Conservation (phyloP, 2,888 invertebrate genomes). For the Antheraea assamensis region DNA sequence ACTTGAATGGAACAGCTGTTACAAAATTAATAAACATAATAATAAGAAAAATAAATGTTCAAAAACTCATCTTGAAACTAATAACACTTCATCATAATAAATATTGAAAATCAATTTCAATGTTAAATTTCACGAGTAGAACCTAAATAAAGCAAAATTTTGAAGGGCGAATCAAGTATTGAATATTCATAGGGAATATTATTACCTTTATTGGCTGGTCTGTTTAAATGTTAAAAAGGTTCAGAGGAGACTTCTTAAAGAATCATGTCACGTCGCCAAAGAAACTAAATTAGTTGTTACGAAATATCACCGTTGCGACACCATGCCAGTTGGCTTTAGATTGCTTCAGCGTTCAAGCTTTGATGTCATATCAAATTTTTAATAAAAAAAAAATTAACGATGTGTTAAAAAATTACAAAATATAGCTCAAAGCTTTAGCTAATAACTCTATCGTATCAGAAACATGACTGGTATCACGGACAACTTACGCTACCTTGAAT, state of each 20-base stretch:
- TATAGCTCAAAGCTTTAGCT: not conserved
- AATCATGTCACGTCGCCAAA: conserved; percentile 41
- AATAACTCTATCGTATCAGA: not conserved
- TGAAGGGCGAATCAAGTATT: not conserved
- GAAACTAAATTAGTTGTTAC: conserved; percentile 55
- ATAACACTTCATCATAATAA: not conserved
- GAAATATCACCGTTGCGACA: conserved; percentile 53
- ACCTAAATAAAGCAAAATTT: not conserved
- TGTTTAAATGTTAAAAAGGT: not conserved
- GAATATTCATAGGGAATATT: not conserved
- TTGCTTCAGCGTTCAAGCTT: conserved; percentile 30
- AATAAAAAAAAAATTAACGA: not conserved
- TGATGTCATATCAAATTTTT: not conserved
- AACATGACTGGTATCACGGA: not conserved
- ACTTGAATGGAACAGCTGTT: not conserved
- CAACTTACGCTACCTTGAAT: not conserved
- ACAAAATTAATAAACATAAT: not conserved
- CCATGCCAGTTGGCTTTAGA: conserved; percentile 49
- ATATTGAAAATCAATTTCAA: conserved; percentile 9
- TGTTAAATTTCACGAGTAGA: not conserved
- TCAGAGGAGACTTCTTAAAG: not conserved
- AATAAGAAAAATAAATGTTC: not conserved
- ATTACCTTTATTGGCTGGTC: not conserved
- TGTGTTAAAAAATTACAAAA: not conserved
- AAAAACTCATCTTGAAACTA: not conserved